Base-by-base conservation (phyloP, 2,113 vertebrate genomes). In the Leuciscus idus region DNA sequence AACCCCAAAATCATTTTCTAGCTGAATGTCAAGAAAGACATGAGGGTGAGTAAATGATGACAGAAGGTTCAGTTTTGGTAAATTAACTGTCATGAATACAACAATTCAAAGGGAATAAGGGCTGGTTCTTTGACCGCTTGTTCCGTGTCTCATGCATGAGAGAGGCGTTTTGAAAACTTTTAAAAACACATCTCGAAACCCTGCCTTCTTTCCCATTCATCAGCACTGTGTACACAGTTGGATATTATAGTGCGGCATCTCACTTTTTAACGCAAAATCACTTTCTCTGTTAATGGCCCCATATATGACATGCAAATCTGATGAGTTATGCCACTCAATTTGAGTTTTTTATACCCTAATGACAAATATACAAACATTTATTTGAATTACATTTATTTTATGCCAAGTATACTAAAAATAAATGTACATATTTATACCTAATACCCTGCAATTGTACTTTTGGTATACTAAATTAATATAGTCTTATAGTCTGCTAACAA, bases 1-100 rank as follows among this genome's bases (percentile, higher is more conserved):
- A 72, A 43, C 68, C 39, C 30, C 6, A 4, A 21, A 36, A 10
- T 8, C 0, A 23, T 12, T 12, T 39, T 39, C 9, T 43, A 39
- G 36, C 19, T 39, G 66, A 36, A 70, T 70, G 21, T 23, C 19
- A 43, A 72, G 36, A 72, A 72, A 72, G 68, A 72, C 36, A 12
- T 43, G 68, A 72, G 36, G 68, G 36, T 43, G 36, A 72, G 36
- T 23, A n/a, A 23, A 43, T 43, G 36, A n/a, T 72, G 21, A 43
- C 68, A 23, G 21, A 72, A 72, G 39, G 68, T 39, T 72, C 33
- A 72, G 68, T n/a, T 43, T n/a, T 43, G 68, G 68, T 43, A 72
- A 72, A 43, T 4, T 0, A 43, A 43, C 52, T 36, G 66, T 76
- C 43, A 26, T 10, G 7, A 15, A n/a, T 76, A 30, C n/a, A 76